Conservation (phyloP, 1,140 invertebrate species). For the Platyscapa corneri region DNA sequence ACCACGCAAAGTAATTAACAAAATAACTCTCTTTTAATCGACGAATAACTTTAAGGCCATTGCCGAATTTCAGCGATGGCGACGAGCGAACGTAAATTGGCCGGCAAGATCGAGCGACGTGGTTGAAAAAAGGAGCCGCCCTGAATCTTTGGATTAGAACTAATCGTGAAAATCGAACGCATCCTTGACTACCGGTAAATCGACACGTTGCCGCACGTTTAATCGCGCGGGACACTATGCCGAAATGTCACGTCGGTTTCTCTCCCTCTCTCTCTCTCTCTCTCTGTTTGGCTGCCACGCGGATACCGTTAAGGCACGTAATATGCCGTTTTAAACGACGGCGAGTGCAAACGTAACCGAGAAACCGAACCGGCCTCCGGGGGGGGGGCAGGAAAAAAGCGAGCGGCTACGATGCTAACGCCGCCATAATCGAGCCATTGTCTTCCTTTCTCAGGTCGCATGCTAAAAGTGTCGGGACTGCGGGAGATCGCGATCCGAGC, state of each 20-base stretch:
- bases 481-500: neutral
- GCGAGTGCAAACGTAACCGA: constrained; percentile 5
- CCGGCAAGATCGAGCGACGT: too few relatives aligned
- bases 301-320: constrained; percentile 22
- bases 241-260: constrained; percentile 29
- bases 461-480: neutral
- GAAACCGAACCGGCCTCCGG: constrained; percentile 21
- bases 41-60: too few relatives aligned
- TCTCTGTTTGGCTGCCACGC: too few relatives aligned
- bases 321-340: constrained; percentile 2
- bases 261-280: too few relatives aligned
- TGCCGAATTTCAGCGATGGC: too few relatives aligned
- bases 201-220: neutral
- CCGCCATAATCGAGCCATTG: constrained; percentile 26
- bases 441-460: neutral
- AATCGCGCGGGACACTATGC: neutral
- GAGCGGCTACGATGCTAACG: constrained; percentile 8
- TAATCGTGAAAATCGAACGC: too few relatives aligned
- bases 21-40: too few relatives aligned
- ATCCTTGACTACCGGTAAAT: neutral
- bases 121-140: too few relatives aligned
- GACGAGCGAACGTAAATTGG: too few relatives aligned
- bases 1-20: too few relatives aligned
- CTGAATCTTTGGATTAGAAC: too few relatives aligned
- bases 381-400: neutral